Evolutionary conservation across 2,797 vertebrate genomes (phyloP).

Genomic region (Pipistrellus nathusii): DNA sequence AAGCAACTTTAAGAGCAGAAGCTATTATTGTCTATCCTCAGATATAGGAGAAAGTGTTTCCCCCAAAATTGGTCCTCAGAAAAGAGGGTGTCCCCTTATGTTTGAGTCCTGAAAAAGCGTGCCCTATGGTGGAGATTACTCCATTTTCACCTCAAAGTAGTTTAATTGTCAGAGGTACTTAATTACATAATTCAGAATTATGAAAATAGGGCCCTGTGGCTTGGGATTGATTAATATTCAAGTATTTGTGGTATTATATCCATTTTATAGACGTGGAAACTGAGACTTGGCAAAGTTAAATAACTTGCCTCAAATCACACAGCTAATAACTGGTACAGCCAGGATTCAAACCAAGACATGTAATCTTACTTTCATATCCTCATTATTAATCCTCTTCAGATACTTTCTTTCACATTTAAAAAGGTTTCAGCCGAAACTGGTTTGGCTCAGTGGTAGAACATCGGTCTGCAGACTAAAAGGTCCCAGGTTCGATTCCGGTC

Average conservation of each 20-base stretch:
- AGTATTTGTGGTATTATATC: not conserved
- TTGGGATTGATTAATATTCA: not conserved
- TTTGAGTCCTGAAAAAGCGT: not conserved
- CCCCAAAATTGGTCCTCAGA: not conserved
- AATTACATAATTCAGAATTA: not conserved
- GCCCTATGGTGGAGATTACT: not conserved
- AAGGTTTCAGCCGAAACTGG: not conserved
- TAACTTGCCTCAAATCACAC: not conserved
- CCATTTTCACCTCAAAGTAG: slow-evolving; percentile 10
- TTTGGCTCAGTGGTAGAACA: too few species aligned
- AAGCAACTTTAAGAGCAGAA: not conserved
- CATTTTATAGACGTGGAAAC: not conserved
- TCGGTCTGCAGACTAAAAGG: too few species aligned
- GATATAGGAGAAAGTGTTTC: not conserved
- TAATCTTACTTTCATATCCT: not conserved
- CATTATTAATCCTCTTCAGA: not conserved
- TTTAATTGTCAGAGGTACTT: not conserved
- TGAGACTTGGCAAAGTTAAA: slow-evolving; percentile 5
- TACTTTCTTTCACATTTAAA: not conserved
- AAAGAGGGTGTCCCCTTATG: not conserved
- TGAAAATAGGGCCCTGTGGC: not conserved
- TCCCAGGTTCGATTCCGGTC: too few species aligned
- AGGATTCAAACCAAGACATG: not conserved
- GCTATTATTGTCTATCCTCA: not conserved
- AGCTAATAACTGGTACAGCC: not conserved